Percentiles rank a stretch among this genome's conserved stretches.
Conservation (phyloP, 64 coral and sea anemone species). For the Porites lutea region DNA sequence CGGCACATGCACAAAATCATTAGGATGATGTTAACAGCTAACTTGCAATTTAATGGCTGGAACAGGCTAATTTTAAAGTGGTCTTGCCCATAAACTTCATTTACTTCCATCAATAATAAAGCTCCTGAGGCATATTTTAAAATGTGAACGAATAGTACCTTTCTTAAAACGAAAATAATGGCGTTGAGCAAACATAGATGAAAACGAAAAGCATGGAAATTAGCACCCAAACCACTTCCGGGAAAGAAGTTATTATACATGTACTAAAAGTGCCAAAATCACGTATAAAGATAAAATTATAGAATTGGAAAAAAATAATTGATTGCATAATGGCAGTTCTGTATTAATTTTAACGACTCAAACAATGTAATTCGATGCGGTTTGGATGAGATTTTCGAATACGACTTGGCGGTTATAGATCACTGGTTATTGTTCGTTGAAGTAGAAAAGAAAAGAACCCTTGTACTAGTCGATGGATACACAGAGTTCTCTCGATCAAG, state of each 20-base stretch:
- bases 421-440: slow-evolving; percentile 2
- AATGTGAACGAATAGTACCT: background rate
- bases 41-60: background rate
- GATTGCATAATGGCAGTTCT: background rate
- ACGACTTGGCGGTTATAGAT: background rate
- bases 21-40: background rate
- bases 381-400: background rate
- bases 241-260: background rate
- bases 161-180: background rate
- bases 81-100: background rate
- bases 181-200: background rate
- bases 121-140: background rate
- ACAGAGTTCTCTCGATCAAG: background rate
- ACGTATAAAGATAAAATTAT: background rate
- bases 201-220: background rate
- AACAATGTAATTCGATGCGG: background rate
- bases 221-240: background rate
- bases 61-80: no score
- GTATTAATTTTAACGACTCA: background rate
- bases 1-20: background rate
- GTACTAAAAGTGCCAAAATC: background rate
- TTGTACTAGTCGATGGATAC: background rate
- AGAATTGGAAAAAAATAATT: background rate
- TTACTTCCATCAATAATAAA: background rate
- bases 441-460: background rate